Base-by-base conservation (phyloP, 1,140 invertebrate species). In the Ctenoplectra terminalis region DNA sequence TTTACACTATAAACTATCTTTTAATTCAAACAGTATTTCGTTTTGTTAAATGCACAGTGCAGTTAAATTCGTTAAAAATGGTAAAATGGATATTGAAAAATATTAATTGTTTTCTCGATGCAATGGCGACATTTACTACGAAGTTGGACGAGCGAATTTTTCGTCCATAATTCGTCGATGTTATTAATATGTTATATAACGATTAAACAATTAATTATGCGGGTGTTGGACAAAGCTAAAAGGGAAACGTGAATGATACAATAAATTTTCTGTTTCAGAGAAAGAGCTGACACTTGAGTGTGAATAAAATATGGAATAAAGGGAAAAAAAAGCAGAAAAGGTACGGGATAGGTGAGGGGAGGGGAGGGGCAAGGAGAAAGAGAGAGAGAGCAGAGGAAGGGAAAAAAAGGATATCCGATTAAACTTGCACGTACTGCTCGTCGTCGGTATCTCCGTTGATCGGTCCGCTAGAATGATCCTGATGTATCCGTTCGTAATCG, bases 341-440 rank as follows among this genome's bases (percentile, higher is more conserved):
- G 40, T 11, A 43, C n/a, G n/a, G n/a, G n/a, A n/a, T n/a, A n/a
- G n/a, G n/a, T n/a, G n/a, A n/a, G n/a, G 11, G n/a, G 52, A 54
- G n/a, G 1, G 3, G 26, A 31, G 48, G 7, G 11, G 2, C 7
- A 46, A 34, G 13, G 37, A 8, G 15, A 20, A 26, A 43, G 48
- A 6, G 40, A 31, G 29, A 23, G n/a, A 64, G n/a, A 61, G 15
- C 3, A 9, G 26, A 1, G 17, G 0, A 23, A n/a, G 48, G 23
- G 26, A 50, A 31, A 67, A 85, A 20, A 40, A 29, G 23, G 20
- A 54, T 58, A 56, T 26, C 31, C 31, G 20, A 40, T 66, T 91
- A 94, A 11, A 93, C 93, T 75, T 94, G 90, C 66, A 93, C 87
- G 58, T 92, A 94, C 29, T 90, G 92, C 63, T 92, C 90, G n/a